Evolutionary conservation across 2,888 invertebrate species (phyloP).

Genomic region (Nomada goodeniana): DNA sequence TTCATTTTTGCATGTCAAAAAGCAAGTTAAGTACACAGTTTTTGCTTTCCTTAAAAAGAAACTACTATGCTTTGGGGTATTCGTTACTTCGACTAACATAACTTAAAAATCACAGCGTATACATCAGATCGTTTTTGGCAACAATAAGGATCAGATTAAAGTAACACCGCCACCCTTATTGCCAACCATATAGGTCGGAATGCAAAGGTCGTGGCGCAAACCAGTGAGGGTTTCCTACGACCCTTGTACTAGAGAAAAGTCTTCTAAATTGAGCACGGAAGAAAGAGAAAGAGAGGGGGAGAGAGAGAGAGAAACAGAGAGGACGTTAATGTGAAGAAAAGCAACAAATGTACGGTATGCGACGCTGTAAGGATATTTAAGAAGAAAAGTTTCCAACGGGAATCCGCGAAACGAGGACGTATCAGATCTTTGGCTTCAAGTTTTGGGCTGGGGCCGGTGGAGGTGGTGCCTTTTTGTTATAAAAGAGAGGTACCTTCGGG

Average conservation of each 20-base stretch:
- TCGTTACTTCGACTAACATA: conserved; percentile 41
- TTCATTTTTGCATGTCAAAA: not conserved
- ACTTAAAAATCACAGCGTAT: conserved; percentile 65
- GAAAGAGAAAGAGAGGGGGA: not conserved
- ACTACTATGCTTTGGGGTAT: conserved; percentile 38
- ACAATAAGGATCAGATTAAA: conserved; percentile 38
- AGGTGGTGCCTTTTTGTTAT: conserved; percentile 82
- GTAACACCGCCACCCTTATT: conserved; percentile 60
- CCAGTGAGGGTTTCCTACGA: conserved; percentile 41
- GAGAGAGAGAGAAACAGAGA: not conserved
- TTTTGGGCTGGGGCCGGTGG: conserved; percentile 80
- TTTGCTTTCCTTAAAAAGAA: conserved; percentile 10
- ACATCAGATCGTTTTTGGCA: conserved; percentile 51
- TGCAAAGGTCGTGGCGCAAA: conserved; percentile 63
- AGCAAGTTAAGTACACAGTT: conserved; percentile 16
- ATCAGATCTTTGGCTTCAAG: conserved; percentile 78
- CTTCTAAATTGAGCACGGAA: not conserved
- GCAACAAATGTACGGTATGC: too few species aligned
- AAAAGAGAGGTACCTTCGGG: conserved; percentile 69
- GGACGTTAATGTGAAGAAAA: too few species aligned
- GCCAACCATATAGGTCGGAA: conserved; percentile 51
- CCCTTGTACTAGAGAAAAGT: conserved; percentile 56
- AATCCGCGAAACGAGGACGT: not conserved
- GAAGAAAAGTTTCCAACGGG: not conserved
- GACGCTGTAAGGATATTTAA: not conserved